Evolutionary conservation across 2,888 invertebrate genomes (phyloP), one percentile per base, ranked within the genome.

Genomic region (Bibio marci): DNA sequence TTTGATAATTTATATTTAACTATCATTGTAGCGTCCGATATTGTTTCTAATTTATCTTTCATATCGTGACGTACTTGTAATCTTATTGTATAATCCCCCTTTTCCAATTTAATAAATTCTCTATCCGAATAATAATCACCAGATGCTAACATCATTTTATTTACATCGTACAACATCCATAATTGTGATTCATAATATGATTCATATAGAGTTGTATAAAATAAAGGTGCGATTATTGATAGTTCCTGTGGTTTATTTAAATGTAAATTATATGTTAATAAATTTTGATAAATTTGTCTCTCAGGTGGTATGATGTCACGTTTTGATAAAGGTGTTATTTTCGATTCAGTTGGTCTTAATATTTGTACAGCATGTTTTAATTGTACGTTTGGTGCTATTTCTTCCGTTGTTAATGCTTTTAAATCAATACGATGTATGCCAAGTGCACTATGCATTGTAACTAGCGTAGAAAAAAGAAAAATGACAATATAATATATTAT

Each of bases 151-250:
- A 82, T 70, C 53, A 87, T 82, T 62, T 97, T 97, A 61, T 87
- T 86, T 41, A 68, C 64, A 62, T 94, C 91, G 65, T 82, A 97
- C 44, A 97, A 53, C 82, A 94, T 86, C 92, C 95, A 95, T 59
- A 97, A 69, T 62, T 97, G 92, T 7, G 90, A 82, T 63, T 97
- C 95, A 57, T 81, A 91, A 62, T 94, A 92, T 1, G 82, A 85
- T 63, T 98, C 97, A 58, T 98, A 98, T 30, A 98, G 66, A 54
- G 86, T 70, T 53, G 86, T 80, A 57, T 83, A 85, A 28, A 98
- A 68, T 41, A 86, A 54, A 1, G 88, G 74, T 43, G 80, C 75
- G 53, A 80, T 78, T 1, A 87, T 74, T 1, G 81, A 63, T 32
- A 88, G 76, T 62, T 94, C 94, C 3, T 80, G 78, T 1, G 76